A percentile compares a stretch with the other conserved stretches of the same genome.
Conservation (phyloP, 1,140 invertebrate genomes). For the Homarus americanus region DNA sequence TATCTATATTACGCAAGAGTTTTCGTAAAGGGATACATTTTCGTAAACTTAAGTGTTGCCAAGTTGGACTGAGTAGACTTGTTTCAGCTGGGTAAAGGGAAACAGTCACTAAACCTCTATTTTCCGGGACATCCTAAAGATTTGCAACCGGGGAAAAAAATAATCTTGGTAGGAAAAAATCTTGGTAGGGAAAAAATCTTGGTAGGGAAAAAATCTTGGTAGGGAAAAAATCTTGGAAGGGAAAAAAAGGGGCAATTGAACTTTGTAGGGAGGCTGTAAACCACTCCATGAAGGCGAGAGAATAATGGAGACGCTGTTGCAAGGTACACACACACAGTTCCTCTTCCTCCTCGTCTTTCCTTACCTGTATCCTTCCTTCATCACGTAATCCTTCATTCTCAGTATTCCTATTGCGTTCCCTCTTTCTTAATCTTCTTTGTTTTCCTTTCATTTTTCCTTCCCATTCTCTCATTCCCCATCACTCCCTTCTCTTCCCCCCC, state of each 20-base stretch:
- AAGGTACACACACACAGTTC: not conserved
- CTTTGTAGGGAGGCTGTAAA: not conserved
- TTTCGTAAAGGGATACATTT: no score
- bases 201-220: not conserved
- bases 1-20: no score
- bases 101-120: not conserved
- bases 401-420: not conserved
- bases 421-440: not conserved
- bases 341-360: not conserved
- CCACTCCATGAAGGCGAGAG: not conserved
- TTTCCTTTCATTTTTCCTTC: not conserved
- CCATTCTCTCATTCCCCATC: not conserved
- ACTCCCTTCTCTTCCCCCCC: not conserved
- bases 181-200: not conserved
- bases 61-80: no score
- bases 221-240: not conserved
- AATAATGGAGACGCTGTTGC: not conserved
- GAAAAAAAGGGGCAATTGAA: not conserved
- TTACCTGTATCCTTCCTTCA: not conserved
- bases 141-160: not conserved
- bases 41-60: no score
- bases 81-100: not conserved
- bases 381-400: not conserved
- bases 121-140: not conserved
- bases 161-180: not conserved